A percentile compares a stretch with the other conserved stretches of the same genome.
phyloP scores from a whole-genome alignment of 1,140 invertebrate species.

The Drosophila cardini region DNA sequence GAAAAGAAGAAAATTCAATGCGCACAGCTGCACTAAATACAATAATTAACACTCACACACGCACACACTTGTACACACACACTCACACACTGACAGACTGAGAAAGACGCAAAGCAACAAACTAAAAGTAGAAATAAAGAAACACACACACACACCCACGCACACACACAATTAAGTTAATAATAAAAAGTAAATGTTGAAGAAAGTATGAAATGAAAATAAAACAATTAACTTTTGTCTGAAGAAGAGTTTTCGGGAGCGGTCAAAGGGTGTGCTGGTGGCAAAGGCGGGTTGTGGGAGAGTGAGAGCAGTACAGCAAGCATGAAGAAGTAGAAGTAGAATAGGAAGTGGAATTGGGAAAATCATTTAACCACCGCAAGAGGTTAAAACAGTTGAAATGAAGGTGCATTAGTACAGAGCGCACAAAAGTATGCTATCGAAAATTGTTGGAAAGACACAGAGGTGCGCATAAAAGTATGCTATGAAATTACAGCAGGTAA shows the following conservation, averaged over 20 bases:
- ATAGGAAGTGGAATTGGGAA: not conserved
- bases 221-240: conserved; percentile 10
- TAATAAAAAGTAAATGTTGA: conserved; percentile 3
- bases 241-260: not conserved
- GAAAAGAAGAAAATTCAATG: conserved; percentile 15
- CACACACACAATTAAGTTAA: conserved; percentile 27
- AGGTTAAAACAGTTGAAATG: conserved; percentile 4
- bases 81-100: not conserved
- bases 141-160: conserved; percentile 5
- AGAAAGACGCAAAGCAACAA: not conserved
- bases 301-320: conserved; percentile 8
- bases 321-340: not conserved
- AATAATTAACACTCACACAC: conserved; percentile 5
- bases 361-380: conserved; percentile 9
- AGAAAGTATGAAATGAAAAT: conserved; percentile 12
- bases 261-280: not conserved
- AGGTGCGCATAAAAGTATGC: conserved; percentile 1
- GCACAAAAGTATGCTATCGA: conserved; percentile 18
- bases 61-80: conserved; percentile 6
- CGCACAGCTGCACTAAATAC: conserved; percentile 28
- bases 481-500: not conserved
- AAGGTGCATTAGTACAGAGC: conserved; percentile 1
- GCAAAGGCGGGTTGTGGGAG: not conserved
- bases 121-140: not conserved
- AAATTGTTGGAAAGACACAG: conserved; percentile 10